phyloP scores from a whole-genome alignment of 2,888 invertebrate genomes.

The Drosophila birchii region DNA sequence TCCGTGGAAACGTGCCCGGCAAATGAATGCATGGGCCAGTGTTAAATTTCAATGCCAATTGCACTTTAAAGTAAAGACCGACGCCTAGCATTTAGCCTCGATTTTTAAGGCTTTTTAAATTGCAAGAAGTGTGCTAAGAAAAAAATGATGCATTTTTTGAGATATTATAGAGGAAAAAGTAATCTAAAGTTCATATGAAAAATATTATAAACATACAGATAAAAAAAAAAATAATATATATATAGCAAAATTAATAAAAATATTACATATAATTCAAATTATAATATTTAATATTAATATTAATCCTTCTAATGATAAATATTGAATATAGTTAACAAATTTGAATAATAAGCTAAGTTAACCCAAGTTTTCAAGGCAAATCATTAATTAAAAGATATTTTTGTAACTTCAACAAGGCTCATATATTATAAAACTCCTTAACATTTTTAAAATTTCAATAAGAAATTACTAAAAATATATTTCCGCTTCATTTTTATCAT shows the following conservation, averaged over 20 bases:
- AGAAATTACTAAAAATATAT: neutral
- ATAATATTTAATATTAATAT: too few relatives aligned
- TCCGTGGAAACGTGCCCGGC: constrained; percentile 40
- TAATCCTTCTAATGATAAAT: too few relatives aligned
- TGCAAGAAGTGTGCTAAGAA: constrained; percentile 39
- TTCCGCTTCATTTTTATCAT: neutral
- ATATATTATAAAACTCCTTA: neutral
- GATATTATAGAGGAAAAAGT: too few relatives aligned
- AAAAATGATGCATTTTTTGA: neutral
- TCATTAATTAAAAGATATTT: neutral
- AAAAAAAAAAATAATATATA: too few relatives aligned
- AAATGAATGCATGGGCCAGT: constrained; percentile 50
- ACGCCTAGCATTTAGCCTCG: constrained; percentile 16
- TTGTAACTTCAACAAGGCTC: neutral
- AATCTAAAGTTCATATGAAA: neutral
- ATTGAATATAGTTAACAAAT: too few relatives aligned
- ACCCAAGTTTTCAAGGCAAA: neutral
- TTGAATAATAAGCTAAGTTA: neutral
- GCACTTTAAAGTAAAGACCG: constrained; percentile 49
- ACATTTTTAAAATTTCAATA: neutral
- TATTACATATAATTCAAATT: too few relatives aligned
- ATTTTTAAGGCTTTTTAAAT: constrained; percentile 46
- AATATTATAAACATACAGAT: too few relatives aligned
- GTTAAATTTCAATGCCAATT: constrained; percentile 76
- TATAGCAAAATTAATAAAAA: too few relatives aligned